Base-by-base conservation (phyloP, 2,113 vertebrate genomes). In the Corvus hawaiiensis region DNA sequence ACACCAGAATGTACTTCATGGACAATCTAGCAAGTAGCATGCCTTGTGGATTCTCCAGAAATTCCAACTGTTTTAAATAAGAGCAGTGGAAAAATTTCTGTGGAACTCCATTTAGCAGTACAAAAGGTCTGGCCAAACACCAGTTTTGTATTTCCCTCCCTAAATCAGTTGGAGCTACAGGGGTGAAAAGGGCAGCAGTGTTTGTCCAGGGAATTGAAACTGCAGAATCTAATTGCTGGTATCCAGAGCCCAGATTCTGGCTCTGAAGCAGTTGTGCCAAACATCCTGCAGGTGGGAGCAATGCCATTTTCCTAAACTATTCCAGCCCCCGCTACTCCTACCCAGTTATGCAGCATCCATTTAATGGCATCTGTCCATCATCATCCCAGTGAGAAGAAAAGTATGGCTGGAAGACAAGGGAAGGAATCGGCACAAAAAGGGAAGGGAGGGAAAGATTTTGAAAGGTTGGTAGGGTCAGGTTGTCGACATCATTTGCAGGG, bases 11-110 rank as follows among this genome's bases (percentile, higher is more conserved):
- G 81, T 96, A 87, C 73, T 71, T 86, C 20, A 49, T 37, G 86
- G 92, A 94, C 90, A 92, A 81, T 88, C 92, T 58, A 84, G 77
- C 73, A 78, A 89, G 81, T 58, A 87, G 72, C 83, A 58, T 33
- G 55, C 52, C 9, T 91, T 59, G 68, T 67, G 55, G 61, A 27
- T 59, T 93, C 94, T 86, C 75, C 86, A 93, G 93, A 91, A 94
- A 91, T 78, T 84, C 69, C 59, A 81, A 24, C 51, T 83, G 30
- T 84, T 96, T 77, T 56, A 79, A 85, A 37, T 69, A 35, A 72
- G 73, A 93, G 73, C 84, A 79, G 88, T 39, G 77, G 68, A 59
- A 74, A 79, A 58, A 83, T 80, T 61, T 67, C 90, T 91, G 4
- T 44, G 58, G 54, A 79, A 52, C 61, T 63, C 23, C 73, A 61